These are phyloP conservation scores for Tribolium castaneum DNA, from an alignment of 1,140 invertebrate species.

Conservation along the genomic window DNA sequence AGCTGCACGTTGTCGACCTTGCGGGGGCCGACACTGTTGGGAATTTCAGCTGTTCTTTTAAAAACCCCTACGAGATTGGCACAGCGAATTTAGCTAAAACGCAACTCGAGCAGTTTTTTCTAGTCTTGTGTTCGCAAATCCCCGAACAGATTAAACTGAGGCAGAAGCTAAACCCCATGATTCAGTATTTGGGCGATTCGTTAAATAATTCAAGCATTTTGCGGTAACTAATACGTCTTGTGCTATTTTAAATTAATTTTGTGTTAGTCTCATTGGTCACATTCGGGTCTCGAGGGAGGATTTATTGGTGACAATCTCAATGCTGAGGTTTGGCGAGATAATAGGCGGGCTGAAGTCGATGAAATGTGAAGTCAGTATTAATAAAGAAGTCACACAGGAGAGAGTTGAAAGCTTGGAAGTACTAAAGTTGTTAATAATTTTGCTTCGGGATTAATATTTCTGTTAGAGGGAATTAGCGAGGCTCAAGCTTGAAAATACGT, in stretches of 20 bases:
- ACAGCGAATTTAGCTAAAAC: slow-evolving; percentile 57
- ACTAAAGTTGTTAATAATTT: background rate
- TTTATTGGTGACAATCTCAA: slow-evolving; percentile 45
- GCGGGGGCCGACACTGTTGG: slow-evolving; percentile 55
- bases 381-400: background rate
- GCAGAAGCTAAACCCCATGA: slow-evolving; percentile 54
- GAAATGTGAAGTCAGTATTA: background rate
- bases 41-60: slow-evolving; percentile 48
- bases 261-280: slow-evolving; percentile 32
- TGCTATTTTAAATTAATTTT: background rate
- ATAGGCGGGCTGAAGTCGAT: slow-evolving; percentile 18
- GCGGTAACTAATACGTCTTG: background rate
- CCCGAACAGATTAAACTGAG: slow-evolving; percentile 51
- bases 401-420: background rate
- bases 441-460: background rate
- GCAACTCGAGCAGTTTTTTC: slow-evolving; percentile 58
- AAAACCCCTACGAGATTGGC: slow-evolving; percentile 54
- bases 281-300: slow-evolving; percentile 39
- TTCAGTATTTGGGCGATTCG: slow-evolving; percentile 55
- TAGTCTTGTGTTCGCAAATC: slow-evolving; percentile 54
- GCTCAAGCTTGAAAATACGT: slow-evolving; percentile 4
- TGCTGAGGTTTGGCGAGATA: slow-evolving; percentile 43
- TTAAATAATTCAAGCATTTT: slow-evolving; percentile 40
- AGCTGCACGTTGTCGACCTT: slow-evolving; percentile 61
- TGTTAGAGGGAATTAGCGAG: background rate